Percentiles rank a stretch among this genome's conserved stretches.
These are phyloP conservation scores for Morus bassanus DNA, from an alignment of 2,797 vertebrate species.

Conservation along the genomic window DNA sequence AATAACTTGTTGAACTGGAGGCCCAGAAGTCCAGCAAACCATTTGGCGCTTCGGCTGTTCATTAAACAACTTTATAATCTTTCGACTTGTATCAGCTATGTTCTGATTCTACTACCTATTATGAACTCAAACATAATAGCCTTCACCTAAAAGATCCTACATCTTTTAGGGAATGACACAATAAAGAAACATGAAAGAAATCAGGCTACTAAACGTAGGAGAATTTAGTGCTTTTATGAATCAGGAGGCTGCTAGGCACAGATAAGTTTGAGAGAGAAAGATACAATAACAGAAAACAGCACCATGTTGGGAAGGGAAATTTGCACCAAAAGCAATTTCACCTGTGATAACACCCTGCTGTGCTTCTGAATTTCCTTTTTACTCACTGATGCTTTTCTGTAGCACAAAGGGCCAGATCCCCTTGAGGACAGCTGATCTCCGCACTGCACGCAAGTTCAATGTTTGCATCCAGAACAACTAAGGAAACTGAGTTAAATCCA, in stretches of 20 bases:
- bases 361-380: not conserved
- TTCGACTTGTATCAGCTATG: not conserved
- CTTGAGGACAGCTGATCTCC: not conserved
- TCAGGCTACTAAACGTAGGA: not conserved
- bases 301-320: not conserved
- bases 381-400: not conserved
- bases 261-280: not conserved
- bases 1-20: not conserved
- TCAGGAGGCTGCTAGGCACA: not conserved
- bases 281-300: not conserved
- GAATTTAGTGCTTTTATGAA: not conserved
- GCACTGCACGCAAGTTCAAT: not conserved
- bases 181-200: not conserved
- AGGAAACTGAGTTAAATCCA: not conserved
- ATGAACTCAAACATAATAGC: not conserved
- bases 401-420: not conserved
- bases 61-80: not conserved
- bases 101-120: not conserved
- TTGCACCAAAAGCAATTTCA: not conserved
- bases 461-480: not conserved
- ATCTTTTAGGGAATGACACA: not conserved
- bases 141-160: not conserved
- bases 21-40: not conserved
- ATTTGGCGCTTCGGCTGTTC: fast-evolving
- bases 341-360: not conserved